These are phyloP conservation scores for Torymus texanus DNA, from an alignment of 2,888 invertebrate genomes.

Conservation along the genomic window DNA sequence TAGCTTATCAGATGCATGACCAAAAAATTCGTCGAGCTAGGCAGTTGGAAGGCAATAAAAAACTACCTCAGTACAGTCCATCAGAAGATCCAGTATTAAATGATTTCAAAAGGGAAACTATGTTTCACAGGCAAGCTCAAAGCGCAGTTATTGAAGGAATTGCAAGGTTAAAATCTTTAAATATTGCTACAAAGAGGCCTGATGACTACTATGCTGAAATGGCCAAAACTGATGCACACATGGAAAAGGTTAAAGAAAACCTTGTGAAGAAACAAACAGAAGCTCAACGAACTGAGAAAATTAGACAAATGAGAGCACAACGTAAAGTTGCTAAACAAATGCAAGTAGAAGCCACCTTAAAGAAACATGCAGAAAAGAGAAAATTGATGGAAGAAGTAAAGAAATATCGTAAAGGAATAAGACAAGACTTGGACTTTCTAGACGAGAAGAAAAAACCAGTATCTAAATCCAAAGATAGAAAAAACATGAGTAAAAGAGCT, in stretches of 20 bases:
- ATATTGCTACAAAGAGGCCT: slow-evolving; percentile 88
- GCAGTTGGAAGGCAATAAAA: slow-evolving; percentile 82
- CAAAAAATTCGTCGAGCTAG: slow-evolving; percentile 84
- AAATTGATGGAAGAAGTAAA: slow-evolving; percentile 95
- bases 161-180: slow-evolving; percentile 84
- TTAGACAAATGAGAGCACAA: slow-evolving; percentile 91
- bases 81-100: slow-evolving; percentile 88
- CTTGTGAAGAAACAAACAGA: slow-evolving; percentile 89
- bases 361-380: slow-evolving; percentile 92
- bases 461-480: slow-evolving; percentile 64
- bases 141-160: slow-evolving; percentile 89
- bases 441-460: slow-evolving; percentile 78
- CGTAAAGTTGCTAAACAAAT: slow-evolving; percentile 95
- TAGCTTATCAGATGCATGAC: slow-evolving; percentile 85
- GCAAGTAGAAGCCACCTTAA: slow-evolving; percentile 87
- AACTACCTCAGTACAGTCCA: slow-evolving; percentile 80
- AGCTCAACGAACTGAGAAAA: slow-evolving; percentile 91
- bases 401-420: slow-evolving; percentile 91
- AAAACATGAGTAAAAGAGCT: slow-evolving; percentile 63
- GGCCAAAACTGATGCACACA: slow-evolving; percentile 97
- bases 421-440: slow-evolving; percentile 87
- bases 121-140: slow-evolving; percentile 91
- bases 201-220: slow-evolving; percentile 99
- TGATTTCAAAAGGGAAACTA: slow-evolving; percentile 94
- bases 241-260: slow-evolving; percentile 94